phyloP scores from a whole-genome alignment of 2,113 vertebrate species.

The Paedocypris sp. region DNA sequence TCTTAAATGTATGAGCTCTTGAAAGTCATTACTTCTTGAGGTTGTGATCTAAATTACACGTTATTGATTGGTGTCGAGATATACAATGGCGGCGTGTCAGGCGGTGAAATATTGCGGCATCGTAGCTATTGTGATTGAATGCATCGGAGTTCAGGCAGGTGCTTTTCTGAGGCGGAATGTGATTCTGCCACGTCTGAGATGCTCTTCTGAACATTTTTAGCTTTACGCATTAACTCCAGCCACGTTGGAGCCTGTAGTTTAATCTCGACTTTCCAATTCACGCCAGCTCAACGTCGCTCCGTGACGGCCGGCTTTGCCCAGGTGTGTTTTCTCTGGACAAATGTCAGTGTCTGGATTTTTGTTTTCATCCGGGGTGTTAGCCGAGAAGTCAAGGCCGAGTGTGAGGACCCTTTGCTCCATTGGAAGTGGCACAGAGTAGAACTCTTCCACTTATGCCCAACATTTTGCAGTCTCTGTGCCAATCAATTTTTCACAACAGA shows the following conservation, averaged over 20 bases:
- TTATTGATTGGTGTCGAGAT: conserved; percentile 19
- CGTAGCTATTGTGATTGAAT: neutral
- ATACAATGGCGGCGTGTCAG: neutral
- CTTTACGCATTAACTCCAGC: no score
- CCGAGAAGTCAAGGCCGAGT: neutral
- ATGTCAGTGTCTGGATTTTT: no score
- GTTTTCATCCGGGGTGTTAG: neutral
- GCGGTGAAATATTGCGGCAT: neutral
- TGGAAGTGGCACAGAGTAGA: neutral
- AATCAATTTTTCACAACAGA: conserved; percentile 22
- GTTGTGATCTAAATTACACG: neutral
- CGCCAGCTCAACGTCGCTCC: no score
- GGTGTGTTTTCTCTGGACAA: no score
- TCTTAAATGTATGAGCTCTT: neutral
- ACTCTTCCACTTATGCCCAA: conserved; percentile 8
- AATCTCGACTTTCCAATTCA: no score
- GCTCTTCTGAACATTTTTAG: no score
- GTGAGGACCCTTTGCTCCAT: conserved; percentile 8
- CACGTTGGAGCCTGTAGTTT: no score
- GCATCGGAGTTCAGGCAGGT: no score
- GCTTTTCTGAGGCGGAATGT: no score
- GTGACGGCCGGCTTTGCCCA: no score
- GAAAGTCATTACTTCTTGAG: neutral
- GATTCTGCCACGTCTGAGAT: no score
- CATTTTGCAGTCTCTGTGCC: conserved; percentile 10